Evolutionary conservation across 2,113 vertebrate species (phyloP).

Genomic region (Phalacrocorax pelagicus): DNA sequence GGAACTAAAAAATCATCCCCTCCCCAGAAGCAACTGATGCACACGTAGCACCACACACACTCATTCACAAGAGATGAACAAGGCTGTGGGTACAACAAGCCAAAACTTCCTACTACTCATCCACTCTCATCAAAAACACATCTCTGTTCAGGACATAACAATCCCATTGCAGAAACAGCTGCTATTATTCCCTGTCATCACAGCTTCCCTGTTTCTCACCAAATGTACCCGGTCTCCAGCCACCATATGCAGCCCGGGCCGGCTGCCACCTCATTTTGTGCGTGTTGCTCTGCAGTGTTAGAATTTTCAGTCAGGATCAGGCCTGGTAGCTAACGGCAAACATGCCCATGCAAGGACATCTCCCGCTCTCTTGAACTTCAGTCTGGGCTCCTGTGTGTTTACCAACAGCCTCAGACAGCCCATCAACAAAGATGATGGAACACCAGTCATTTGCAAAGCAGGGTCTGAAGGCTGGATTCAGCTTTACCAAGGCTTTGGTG

Average conservation of each 20-base stretch:
- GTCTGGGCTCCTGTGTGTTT: not conserved
- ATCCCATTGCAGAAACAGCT: not conserved
- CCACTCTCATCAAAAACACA: not conserved
- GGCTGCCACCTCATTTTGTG: not conserved
- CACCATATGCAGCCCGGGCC: not conserved
- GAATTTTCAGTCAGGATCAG: not conserved
- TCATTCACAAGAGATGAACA: not conserved
- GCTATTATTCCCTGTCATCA: not conserved
- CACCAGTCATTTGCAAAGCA: not conserved
- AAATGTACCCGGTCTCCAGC: not conserved
- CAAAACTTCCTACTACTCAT: not conserved
- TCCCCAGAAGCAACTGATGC: not conserved
- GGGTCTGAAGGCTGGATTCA: not conserved
- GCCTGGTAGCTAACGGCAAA: not conserved
- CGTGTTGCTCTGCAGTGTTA: not conserved
- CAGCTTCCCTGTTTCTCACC: not conserved
- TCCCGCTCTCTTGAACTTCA: not conserved
- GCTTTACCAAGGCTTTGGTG: not conserved
- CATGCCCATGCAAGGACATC: not conserved
- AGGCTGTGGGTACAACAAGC: not conserved
- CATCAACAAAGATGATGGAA: conserved; percentile 47
- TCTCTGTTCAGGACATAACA: not conserved
- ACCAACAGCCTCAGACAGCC: conserved; percentile 7
- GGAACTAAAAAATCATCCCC: not conserved
- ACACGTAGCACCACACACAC: fast-evolving